Conservation (phyloP, 2,113 vertebrate genomes). For the Albula goreensis region DNA sequence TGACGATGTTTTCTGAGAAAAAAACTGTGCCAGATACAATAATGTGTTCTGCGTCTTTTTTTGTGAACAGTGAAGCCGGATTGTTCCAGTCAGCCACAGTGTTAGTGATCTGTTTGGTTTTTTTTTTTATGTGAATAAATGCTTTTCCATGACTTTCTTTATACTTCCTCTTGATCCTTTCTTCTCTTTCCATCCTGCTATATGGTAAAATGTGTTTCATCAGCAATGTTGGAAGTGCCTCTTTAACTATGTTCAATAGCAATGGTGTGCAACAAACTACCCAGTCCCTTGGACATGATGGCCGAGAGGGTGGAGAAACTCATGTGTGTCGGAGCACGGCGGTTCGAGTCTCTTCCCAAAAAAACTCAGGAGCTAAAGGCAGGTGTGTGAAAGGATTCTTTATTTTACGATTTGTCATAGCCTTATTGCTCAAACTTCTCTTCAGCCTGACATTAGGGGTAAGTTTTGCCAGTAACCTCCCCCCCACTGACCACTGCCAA, state of each 20-base stretch:
- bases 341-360: slow-evolving; percentile 82
- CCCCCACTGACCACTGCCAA: neutral
- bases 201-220: neutral
- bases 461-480: neutral
- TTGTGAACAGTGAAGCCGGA: neutral
- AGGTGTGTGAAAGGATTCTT: slow-evolving; percentile 60
- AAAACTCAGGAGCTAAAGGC: slow-evolving; percentile 84
- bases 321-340: slow-evolving; percentile 77
- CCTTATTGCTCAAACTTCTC: neutral
- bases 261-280: slow-evolving; percentile 92
- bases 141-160: neutral
- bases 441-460: neutral
- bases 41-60: neutral
- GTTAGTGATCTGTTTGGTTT: neutral
- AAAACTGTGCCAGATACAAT: neutral
- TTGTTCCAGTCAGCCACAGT: neutral
- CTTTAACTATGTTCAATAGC: slow-evolving; percentile 72
- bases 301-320: slow-evolving; percentile 87
- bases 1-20: neutral
- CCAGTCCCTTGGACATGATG: slow-evolving; percentile 84
- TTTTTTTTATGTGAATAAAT: neutral
- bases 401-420: neutral
- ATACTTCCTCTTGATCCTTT: neutral
- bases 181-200: neutral
- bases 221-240: slow-evolving; percentile 7